Conservation (phyloP, 37 sponge, comb jelly and placozoan species). For the Tethya wilhelma region DNA sequence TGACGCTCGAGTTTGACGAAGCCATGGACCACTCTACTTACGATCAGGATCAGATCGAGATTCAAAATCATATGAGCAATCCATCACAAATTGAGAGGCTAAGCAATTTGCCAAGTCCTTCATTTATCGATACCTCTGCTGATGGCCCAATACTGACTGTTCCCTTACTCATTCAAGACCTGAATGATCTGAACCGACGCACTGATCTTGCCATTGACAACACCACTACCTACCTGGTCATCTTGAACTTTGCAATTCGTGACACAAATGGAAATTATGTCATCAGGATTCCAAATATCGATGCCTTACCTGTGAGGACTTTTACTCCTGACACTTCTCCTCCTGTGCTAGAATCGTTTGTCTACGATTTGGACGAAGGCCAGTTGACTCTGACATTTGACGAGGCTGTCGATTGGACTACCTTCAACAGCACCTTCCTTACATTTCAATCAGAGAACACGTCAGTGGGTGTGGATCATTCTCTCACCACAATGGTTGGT, state of each 20-base stretch:
- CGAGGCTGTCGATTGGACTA: slow-evolving; percentile 38
- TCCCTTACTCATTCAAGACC: slow-evolving; percentile 13
- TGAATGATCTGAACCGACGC: slow-evolving; percentile 16
- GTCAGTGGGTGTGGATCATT: neutral
- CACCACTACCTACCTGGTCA: slow-evolving; percentile 64
- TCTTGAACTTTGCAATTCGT: slow-evolving; percentile 70
- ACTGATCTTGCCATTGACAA: slow-evolving; percentile 30
- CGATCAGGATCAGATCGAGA: slow-evolving; percentile 42
- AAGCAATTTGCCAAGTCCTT: neutral
- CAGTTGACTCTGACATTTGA: slow-evolving; percentile 55
- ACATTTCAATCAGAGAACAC: slow-evolving; percentile 41
- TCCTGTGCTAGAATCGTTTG: slow-evolving; percentile 60
- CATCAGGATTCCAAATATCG: slow-evolving; percentile 62
- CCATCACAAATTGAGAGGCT: slow-evolving; percentile 17
- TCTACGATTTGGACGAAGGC: slow-evolving; percentile 70
- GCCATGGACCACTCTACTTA: slow-evolving; percentile 50
- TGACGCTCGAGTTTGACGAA: slow-evolving; percentile 72
- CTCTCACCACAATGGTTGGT: slow-evolving; percentile 20
- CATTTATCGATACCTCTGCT: neutral
- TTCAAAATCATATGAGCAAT: slow-evolving; percentile 33
- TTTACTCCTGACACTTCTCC: slow-evolving; percentile 81
- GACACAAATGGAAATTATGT: slow-evolving; percentile 78
- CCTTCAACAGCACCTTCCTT: neutral
- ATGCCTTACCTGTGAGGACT: slow-evolving; percentile 58
- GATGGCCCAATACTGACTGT: slow-evolving; percentile 40